phyloP scores from a whole-genome alignment of 2,797 vertebrate genomes.

The Muraenolepis orangiensis region DNA sequence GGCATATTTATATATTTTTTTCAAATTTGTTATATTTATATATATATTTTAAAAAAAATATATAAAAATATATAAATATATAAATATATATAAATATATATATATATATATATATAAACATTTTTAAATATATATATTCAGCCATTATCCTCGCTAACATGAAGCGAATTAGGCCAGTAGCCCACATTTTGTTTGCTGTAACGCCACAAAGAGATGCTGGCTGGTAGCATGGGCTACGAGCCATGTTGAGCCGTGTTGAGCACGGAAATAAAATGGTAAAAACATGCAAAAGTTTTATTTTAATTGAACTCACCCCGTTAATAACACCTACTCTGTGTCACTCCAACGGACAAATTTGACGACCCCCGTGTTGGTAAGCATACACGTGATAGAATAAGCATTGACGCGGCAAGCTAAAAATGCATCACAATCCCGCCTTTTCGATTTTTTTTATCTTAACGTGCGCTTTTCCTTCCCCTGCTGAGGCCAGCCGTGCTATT shows the following conservation, averaged over 20 bases:
- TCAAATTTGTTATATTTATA: no score
- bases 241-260: no score
- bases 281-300: no score
- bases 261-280: background rate
- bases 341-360: background rate
- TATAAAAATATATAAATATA: no score
- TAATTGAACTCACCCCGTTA: no score
- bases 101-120: background rate
- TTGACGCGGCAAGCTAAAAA: slow-evolving; percentile 8
- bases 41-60: no score
- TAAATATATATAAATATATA: no score
- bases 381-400: background rate
- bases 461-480: background rate
- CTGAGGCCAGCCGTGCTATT: slow-evolving; percentile 4
- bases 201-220: background rate
- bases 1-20: no score
- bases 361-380: background rate
- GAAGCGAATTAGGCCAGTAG: background rate
- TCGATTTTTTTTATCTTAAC: no score
- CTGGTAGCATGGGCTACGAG: background rate
- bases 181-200: background rate
- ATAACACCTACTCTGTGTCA: no score
- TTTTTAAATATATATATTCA: background rate
- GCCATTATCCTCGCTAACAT: background rate
- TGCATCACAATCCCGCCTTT: background rate